Percentiles rank a stretch among this genome's conserved stretches.
These are phyloP conservation scores for Centroberyx gerrardi DNA, from an alignment of 2,797 vertebrate genomes.

Conservation along the genomic window DNA sequence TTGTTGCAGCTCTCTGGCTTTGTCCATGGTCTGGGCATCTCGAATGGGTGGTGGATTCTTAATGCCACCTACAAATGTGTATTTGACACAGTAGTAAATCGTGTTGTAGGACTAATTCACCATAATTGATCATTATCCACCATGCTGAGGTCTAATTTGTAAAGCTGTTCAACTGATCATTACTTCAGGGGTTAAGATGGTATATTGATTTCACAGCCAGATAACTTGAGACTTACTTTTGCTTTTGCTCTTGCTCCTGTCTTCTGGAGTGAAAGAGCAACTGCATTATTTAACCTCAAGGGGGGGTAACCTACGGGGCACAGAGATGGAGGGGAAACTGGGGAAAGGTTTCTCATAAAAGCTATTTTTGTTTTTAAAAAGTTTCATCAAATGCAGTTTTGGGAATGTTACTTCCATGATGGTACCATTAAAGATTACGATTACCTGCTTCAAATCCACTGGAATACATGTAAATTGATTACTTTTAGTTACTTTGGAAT, in stretches of 20 bases:
- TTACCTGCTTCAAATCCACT: too few species aligned
- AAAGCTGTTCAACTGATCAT: background rate
- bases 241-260: conserved; percentile 1
- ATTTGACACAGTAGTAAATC: background rate
- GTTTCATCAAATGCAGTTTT: too few species aligned
- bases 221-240: background rate
- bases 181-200: conserved; percentile 1
- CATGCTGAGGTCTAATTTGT: background rate
- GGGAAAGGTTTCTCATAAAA: background rate
- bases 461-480: too few species aligned
- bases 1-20: conserved; percentile 68
- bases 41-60: conserved; percentile 9
- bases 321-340: too few species aligned
- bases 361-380: background rate
- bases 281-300: background rate
- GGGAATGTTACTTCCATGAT: too few species aligned
- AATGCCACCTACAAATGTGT: background rate
- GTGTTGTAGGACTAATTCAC: conserved; percentile 7
- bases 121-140: background rate
- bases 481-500: too few species aligned
- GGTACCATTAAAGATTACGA: too few species aligned
- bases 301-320: too few species aligned
- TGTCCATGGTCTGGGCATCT: conserved; percentile 61
- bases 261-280: background rate
- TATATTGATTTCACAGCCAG: background rate